phyloP scores from a whole-genome alignment of 2,888 invertebrate genomes.

The Papilio demoleus region DNA sequence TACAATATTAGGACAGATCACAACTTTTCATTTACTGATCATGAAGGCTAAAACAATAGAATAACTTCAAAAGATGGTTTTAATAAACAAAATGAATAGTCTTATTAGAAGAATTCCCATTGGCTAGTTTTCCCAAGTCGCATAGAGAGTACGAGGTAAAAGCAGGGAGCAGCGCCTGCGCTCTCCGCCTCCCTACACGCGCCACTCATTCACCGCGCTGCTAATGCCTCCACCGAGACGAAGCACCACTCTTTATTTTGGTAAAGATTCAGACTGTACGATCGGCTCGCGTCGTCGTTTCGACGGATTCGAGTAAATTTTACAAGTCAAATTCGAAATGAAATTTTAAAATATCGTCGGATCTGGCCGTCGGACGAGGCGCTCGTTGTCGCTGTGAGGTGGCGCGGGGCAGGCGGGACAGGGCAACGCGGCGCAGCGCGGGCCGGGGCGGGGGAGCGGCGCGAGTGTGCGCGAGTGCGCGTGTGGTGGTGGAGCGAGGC shows the following conservation, averaged over 20 bases:
- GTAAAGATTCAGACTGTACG: constrained; percentile 70
- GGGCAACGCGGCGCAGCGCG: constrained; percentile 48
- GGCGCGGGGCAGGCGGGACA: constrained; percentile 49
- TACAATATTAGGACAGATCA: background rate
- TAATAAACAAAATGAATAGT: constrained; percentile 10
- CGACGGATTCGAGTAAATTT: constrained; percentile 66
- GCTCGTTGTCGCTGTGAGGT: constrained; percentile 49
- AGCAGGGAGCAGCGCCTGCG: constrained; percentile 68
- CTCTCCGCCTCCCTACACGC: constrained; percentile 64
- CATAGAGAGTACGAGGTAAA: constrained; percentile 58
- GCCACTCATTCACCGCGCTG: constrained; percentile 78
- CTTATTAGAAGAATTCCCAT: constrained; percentile 15
- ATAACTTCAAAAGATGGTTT: background rate
- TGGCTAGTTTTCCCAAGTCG: constrained; percentile 24
- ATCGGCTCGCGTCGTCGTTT: constrained; percentile 61
- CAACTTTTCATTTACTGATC: background rate
- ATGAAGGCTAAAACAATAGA: background rate
- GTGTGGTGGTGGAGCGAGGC: constrained; percentile 66
- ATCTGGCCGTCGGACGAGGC: constrained; percentile 60
- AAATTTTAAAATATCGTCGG: constrained; percentile 76
- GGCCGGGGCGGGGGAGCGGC: constrained; percentile 59
- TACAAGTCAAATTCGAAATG: constrained; percentile 79
- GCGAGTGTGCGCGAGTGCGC: constrained; percentile 75
- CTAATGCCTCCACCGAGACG: constrained; percentile 63
- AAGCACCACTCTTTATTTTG: constrained; percentile 59